Evolutionary conservation across 1,140 invertebrate species (phyloP).

Genomic region (Leptinotarsa undecemlineata): DNA sequence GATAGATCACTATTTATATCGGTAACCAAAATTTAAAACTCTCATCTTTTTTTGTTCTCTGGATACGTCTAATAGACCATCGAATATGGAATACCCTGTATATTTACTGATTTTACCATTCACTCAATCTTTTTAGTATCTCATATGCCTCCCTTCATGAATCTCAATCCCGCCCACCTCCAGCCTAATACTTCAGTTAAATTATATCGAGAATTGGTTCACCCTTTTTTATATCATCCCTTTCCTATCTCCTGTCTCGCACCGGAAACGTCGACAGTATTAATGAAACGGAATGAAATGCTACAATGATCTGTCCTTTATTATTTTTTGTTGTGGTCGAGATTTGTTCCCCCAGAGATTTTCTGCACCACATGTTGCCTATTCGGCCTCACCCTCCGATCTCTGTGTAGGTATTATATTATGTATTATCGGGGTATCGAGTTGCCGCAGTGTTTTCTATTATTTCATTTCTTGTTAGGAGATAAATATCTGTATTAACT

Average conservation of each 20-base stretch:
- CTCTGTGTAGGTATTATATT: conserved; percentile 15
- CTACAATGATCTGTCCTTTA: conserved; percentile 8
- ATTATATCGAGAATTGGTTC: neutral
- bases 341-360: conserved; percentile 14
- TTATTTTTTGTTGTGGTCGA: conserved; percentile 20
- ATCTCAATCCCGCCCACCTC: too few relatives aligned
- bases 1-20: too few relatives aligned
- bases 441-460: conserved; percentile 1
- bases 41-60: too few relatives aligned
- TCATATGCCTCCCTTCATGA: too few relatives aligned
- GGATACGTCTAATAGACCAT: too few relatives aligned
- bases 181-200: neutral
- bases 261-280: conserved; percentile 18
- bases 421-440: neutral
- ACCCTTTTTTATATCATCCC: neutral
- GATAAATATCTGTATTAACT: conserved; percentile 3
- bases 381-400: conserved; percentile 13
- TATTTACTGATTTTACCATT: too few relatives aligned
- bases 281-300: conserved; percentile 13
- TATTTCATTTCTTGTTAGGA: neutral
- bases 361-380: conserved; percentile 22
- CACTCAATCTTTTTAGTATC: too few relatives aligned
- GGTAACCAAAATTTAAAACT: too few relatives aligned
- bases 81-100: too few relatives aligned
- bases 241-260: neutral